Evolutionary conservation across 2,888 invertebrate species (phyloP).

Genomic region (Spilosoma lubricipeda): DNA sequence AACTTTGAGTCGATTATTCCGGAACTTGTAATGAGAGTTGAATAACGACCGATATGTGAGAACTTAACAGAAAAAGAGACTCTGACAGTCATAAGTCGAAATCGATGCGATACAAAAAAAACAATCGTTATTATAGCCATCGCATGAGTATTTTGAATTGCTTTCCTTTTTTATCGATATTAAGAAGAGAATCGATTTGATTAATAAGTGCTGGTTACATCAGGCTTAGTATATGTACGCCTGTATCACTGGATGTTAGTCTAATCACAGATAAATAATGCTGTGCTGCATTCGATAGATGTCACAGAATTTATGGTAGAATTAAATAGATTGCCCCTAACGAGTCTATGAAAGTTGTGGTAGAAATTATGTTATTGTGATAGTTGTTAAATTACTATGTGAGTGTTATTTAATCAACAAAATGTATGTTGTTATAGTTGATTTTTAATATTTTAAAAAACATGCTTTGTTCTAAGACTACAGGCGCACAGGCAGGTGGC

Average conservation of each 20-base stretch:
- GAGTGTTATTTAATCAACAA: constrained; percentile 11
- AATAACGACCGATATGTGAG: not conserved
- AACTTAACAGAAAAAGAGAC: not conserved
- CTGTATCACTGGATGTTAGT: not conserved
- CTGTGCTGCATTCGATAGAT: not conserved
- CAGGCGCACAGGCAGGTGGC: too few relatives aligned
- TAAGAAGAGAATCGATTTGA: not conserved
- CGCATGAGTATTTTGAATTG: not conserved
- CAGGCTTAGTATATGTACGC: not conserved
- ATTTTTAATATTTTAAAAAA: not conserved
- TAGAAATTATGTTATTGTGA: constrained; percentile 43
- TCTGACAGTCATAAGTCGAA: not conserved
- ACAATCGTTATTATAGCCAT: not conserved
- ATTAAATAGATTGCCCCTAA: constrained; percentile 1
- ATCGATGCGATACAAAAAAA: not conserved
- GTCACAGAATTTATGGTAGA: not conserved
- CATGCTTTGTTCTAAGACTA: not conserved
- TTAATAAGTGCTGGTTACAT: not conserved
- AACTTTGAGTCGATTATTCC: not conserved
- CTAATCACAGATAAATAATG: not conserved
- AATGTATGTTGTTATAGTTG: constrained; percentile 18
- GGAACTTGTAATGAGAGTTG: not conserved
- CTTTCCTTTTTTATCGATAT: not conserved
- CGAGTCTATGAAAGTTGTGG: constrained; percentile 24
- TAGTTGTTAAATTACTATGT: constrained; percentile 20